These are phyloP conservation scores for Empis livida DNA, from an alignment of 2,888 invertebrate species.

Conservation along the genomic window DNA sequence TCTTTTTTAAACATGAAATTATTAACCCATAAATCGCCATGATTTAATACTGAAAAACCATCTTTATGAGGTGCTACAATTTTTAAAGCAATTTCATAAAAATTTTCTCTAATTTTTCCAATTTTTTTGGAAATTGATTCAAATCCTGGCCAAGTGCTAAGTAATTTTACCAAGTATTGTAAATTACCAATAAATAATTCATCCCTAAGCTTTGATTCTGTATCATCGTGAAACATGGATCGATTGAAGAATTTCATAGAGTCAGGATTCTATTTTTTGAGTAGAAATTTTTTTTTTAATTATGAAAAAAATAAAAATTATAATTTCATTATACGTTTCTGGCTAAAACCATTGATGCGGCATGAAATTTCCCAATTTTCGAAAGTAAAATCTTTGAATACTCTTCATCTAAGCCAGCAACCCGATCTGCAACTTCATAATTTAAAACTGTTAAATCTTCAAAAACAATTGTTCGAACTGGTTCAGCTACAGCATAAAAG, in stretches of 20 bases:
- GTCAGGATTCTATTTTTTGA: neutral
- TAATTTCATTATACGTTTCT: conserved; percentile 36
- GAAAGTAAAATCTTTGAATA: conserved; percentile 39
- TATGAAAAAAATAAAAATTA: neutral
- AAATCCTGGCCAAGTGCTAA: conserved; percentile 37
- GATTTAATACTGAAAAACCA: conserved; percentile 39
- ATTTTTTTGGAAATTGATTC: conserved; percentile 35
- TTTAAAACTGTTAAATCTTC: conserved; percentile 39
- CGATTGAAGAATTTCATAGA: neutral
- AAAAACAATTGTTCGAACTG: conserved; percentile 31
- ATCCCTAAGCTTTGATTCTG: neutral
- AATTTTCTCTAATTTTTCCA: conserved; percentile 5
- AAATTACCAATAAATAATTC: neutral
- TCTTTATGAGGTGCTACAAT: conserved; percentile 15
- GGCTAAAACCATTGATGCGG: conserved; percentile 39
- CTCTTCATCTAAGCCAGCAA: conserved; percentile 40
- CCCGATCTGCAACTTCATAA: conserved; percentile 40
- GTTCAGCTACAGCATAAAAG: conserved; percentile 26
- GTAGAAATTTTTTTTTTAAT: neutral
- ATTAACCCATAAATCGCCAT: conserved; percentile 42
- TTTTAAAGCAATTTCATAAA: neutral
- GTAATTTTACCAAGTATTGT: conserved; percentile 1
- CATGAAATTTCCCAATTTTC: conserved; percentile 43
- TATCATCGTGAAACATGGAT: neutral
- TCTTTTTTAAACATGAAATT: conserved; percentile 40